Evolutionary conservation across 2,797 vertebrate species (phyloP).

Genomic region (Rhynchotus rufescens): DNA sequence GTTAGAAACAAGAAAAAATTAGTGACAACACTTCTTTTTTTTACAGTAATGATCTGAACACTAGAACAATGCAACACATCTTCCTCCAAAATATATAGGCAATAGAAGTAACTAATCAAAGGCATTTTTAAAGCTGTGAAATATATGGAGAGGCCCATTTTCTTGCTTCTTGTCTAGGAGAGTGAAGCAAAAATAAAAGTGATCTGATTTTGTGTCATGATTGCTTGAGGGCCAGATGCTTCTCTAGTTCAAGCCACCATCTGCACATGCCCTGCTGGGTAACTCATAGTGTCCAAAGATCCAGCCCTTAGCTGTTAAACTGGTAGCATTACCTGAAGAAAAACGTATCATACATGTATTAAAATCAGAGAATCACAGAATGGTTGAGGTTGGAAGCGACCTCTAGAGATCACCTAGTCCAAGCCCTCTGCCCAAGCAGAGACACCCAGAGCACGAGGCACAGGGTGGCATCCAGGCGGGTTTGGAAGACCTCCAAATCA

Average conservation of each 20-base stretch:
- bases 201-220: neutral
- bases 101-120: neutral
- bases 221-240: neutral
- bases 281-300: neutral
- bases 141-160: neutral
- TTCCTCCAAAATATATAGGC: neutral
- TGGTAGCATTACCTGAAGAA: neutral
- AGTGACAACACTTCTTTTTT: neutral
- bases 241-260: neutral
- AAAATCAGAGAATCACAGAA: neutral
- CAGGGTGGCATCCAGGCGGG: no score
- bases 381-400: no score
- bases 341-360: neutral
- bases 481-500: no score
- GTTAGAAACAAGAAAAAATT: neutral
- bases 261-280: accelerated
- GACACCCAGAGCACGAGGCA: no score
- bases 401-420: no score
- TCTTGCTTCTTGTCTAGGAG: neutral
- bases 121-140: neutral
- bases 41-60: neutral
- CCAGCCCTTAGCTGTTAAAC: neutral
- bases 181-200: neutral
- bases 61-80: neutral
- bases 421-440: no score